A percentile compares a stretch with the other conserved stretches of the same genome.
phyloP scores from a whole-genome alignment of 2,113 vertebrate species.

The Hypomesus transpacificus region DNA sequence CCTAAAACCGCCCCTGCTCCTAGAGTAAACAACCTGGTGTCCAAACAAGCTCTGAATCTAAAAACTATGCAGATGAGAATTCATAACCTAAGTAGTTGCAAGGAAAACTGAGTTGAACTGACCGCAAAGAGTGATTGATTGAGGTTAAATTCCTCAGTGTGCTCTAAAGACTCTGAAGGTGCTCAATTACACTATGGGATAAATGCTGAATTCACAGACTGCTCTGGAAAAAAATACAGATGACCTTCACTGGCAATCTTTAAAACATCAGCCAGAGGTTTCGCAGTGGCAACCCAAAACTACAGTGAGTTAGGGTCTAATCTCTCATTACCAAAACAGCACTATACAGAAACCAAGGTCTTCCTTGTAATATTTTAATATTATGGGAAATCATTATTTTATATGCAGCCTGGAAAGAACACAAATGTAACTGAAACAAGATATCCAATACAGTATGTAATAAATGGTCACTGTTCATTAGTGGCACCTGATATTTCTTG shows the following conservation, averaged over 20 bases:
- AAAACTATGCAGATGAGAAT: neutral
- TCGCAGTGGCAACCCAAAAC: constrained; percentile 6
- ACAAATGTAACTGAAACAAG: neutral
- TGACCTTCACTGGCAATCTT: constrained; percentile 37
- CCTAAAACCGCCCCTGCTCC: too few relatives aligned
- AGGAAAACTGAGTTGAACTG: constrained; percentile 40
- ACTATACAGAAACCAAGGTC: too few relatives aligned
- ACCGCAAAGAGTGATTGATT: constrained; percentile 54
- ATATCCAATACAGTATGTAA: neutral
- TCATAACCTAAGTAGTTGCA: constrained; percentile 39
- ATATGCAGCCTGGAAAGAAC: too few relatives aligned
- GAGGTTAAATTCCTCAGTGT: constrained; percentile 48
- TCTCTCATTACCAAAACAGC: neutral
- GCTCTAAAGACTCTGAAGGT: constrained; percentile 58
- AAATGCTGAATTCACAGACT: constrained; percentile 61
- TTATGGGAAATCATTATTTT: too few relatives aligned
- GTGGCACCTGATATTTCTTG: neutral
- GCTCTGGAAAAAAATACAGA: constrained; percentile 21
- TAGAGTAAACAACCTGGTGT: neutral
- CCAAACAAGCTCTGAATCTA: too few relatives aligned
- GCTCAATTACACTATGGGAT: constrained; percentile 63
- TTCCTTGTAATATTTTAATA: too few relatives aligned
- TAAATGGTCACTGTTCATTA: constrained; percentile 7
- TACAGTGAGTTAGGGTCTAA: neutral
- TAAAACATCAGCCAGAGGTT: constrained; percentile 15